A percentile compares a stretch with the other conserved stretches of the same genome.
phyloP scores from a whole-genome alignment of 2,113 vertebrate genomes.

The Dasyprocta punctata region DNA sequence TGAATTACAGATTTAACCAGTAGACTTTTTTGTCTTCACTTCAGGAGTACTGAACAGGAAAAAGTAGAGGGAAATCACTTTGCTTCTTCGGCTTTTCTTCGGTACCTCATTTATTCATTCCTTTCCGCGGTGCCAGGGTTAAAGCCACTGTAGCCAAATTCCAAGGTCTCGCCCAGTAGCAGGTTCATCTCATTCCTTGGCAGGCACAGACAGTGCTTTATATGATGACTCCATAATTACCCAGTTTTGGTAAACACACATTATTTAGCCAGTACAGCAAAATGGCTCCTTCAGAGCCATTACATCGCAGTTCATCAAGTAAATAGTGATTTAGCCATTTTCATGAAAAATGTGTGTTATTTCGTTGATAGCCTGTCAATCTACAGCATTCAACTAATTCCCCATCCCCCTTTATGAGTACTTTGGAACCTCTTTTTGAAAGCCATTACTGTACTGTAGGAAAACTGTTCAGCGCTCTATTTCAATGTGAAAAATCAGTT shows the following conservation, averaged over 20 bases:
- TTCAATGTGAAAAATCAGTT: constrained; percentile 51
- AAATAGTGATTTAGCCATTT: constrained; percentile 79
- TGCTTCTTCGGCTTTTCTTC: constrained; percentile 47
- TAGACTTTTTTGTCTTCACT: constrained; percentile 55
- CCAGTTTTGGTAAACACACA: constrained; percentile 82
- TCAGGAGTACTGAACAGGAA: constrained; percentile 69
- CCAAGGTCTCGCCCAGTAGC: constrained; percentile 53
- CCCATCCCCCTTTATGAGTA: constrained; percentile 21
- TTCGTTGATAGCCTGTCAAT: constrained; percentile 65
- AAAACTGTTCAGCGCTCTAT: constrained; percentile 41
- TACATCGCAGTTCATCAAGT: constrained; percentile 80
- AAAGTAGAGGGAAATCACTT: not conserved
- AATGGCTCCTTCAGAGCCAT: constrained; percentile 79
- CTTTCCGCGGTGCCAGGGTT: constrained; percentile 5
- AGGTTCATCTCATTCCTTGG: constrained; percentile 60
- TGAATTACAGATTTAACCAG: constrained; percentile 69
- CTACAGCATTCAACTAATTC: constrained; percentile 65
- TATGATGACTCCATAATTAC: constrained; percentile 84
- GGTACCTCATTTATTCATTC: constrained; percentile 49
- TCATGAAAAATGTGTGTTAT: constrained; percentile 76
- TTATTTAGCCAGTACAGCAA: constrained; percentile 81
- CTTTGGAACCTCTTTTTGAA: constrained; percentile 59
- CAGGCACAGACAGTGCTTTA: constrained; percentile 69
- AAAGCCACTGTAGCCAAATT: constrained; percentile 68
- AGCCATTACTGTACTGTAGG: constrained; percentile 52